These are phyloP conservation scores for Gambusia yucatana DNA, from an alignment of 2,797 vertebrate species.

Conservation along the genomic window DNA sequence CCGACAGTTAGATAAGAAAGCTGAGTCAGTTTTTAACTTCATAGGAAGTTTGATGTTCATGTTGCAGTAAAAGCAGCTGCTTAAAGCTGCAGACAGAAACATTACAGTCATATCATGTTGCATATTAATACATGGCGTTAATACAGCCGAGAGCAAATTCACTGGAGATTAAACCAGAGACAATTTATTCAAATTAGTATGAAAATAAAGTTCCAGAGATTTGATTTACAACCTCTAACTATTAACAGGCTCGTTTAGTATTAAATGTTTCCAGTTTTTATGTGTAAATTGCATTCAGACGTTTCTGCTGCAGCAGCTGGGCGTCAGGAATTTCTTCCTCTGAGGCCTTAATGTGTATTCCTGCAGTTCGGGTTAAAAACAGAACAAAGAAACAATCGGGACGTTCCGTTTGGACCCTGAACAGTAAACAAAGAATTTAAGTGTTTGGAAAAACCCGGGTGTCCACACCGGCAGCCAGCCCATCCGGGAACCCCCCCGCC, in stretches of 20 bases:
- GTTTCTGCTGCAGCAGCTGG: neutral
- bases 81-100: neutral
- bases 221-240: too few relatives aligned
- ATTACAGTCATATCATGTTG: too few relatives aligned
- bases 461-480: neutral
- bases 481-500: conserved; percentile 37
- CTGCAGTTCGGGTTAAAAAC: neutral
- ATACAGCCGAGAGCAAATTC: neutral
- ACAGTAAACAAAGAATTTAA: conserved; percentile 28
- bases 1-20: neutral
- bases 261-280: neutral
- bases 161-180: neutral
- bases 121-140: too few relatives aligned
- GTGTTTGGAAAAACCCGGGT: conserved; percentile 38
- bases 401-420: neutral
- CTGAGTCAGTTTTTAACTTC: neutral
- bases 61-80: neutral
- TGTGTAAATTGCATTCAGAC: neutral
- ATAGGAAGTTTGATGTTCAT: neutral
- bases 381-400: conserved; percentile 3
- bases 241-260: neutral
- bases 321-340: neutral
- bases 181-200: neutral
- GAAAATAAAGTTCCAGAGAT: neutral
- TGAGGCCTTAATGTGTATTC: neutral